A percentile compares a stretch with the other conserved stretches of the same genome.
Evolutionary conservation across 2,888 invertebrate genomes (phyloP).

Genomic region (Tetanocera ferruginea): DNA sequence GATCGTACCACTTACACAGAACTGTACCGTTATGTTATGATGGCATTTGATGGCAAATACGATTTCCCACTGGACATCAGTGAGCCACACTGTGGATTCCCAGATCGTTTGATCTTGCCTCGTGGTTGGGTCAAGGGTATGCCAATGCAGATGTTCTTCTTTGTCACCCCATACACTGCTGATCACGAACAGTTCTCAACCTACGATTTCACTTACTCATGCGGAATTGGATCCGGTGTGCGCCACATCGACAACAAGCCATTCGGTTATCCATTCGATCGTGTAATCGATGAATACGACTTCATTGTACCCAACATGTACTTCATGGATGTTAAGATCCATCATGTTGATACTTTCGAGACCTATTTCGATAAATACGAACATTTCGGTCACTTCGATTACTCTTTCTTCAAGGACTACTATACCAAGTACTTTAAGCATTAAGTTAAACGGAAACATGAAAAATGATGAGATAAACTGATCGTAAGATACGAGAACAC

Average conservation of each 20-base stretch:
- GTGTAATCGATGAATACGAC: constrained; percentile 72
- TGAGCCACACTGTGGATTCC: constrained; percentile 73
- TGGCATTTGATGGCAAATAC: constrained; percentile 69
- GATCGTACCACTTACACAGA: constrained; percentile 72
- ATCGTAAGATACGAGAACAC: background rate
- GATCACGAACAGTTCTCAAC: constrained; percentile 62
- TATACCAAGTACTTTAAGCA: constrained; percentile 45
- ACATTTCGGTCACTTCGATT: constrained; percentile 51
- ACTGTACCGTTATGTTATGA: constrained; percentile 69
- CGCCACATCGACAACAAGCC: constrained; percentile 73
- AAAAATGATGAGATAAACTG: background rate
- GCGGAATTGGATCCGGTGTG: constrained; percentile 72
- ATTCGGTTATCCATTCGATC: constrained; percentile 81
- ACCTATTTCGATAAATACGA: constrained; percentile 54
- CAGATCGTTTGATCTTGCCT: constrained; percentile 75
- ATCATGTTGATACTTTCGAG: constrained; percentile 49
- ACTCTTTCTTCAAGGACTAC: constrained; percentile 47
- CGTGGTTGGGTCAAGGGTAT: constrained; percentile 75
- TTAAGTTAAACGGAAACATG: background rate
- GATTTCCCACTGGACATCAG: constrained; percentile 67
- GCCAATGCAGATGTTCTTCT: constrained; percentile 75
- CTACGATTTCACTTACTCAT: constrained; percentile 70
- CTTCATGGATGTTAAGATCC: constrained; percentile 60
- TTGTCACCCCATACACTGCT: constrained; percentile 71
- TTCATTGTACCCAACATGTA: constrained; percentile 58